These are phyloP conservation scores for Pocillopora verrucosa DNA, from an alignment of 64 coral and sea anemone species.

Conservation along the genomic window DNA sequence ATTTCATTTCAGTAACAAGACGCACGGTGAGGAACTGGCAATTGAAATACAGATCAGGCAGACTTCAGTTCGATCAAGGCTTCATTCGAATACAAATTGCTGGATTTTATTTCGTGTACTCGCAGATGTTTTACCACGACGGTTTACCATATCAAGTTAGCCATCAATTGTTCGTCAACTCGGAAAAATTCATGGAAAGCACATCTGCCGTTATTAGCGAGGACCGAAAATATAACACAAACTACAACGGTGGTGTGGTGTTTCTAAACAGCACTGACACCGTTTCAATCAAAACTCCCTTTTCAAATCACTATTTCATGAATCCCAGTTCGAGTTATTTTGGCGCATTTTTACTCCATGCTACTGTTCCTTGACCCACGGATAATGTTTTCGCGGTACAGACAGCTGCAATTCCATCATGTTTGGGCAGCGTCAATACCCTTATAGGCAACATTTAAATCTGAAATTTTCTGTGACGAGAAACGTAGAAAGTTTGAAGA, in stretches of 20 bases:
- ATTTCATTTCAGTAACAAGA: constrained; percentile 10
- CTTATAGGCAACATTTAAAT: no score
- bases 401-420: no score
- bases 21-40: constrained; percentile 32
- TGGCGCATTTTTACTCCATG: constrained; percentile 49
- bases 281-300: constrained; percentile 31
- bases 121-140: constrained; percentile 56
- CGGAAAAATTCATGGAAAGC: constrained; percentile 22
- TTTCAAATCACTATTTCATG: constrained; percentile 18
- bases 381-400: background rate
- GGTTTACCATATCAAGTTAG: constrained; percentile 8
- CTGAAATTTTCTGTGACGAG: no score
- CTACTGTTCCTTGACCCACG: background rate
- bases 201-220: constrained; percentile 4
- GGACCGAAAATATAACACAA: constrained; percentile 39
- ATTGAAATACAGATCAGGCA: constrained; percentile 39
- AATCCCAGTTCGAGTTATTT: constrained; percentile 54
- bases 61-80: constrained; percentile 20
- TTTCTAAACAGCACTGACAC: constrained; percentile 25
- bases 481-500: no score
- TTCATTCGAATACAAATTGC: constrained; percentile 3
- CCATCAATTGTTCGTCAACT: constrained; percentile 49
- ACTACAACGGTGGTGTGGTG: constrained; percentile 48
- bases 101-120: constrained; percentile 64
- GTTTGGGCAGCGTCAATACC: no score